A percentile compares a stretch with the other conserved stretches of the same genome.
phyloP scores from a whole-genome alignment of 2,888 invertebrate genomes.

The Scaptomyza tumidula region DNA sequence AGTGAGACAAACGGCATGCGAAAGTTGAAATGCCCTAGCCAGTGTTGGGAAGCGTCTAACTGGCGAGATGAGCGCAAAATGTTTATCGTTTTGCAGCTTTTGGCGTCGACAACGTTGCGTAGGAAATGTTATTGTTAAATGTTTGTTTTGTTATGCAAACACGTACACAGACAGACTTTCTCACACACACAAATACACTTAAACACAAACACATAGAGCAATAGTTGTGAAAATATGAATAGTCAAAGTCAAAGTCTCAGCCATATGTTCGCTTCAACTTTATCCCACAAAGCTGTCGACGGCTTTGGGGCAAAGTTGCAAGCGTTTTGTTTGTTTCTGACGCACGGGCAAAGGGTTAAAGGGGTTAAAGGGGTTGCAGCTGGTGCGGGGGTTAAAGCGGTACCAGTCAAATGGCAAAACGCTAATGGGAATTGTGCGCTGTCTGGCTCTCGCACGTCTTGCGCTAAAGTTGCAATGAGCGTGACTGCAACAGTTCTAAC shows the following conservation, averaged over 20 bases:
- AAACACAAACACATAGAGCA: not conserved
- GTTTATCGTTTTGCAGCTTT: slow-evolving; percentile 73
- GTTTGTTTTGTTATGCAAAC: slow-evolving; percentile 79
- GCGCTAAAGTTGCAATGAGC: slow-evolving; percentile 66
- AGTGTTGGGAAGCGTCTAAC: slow-evolving; percentile 27
- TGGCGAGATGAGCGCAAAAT: slow-evolving; percentile 54
- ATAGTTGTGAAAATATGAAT: slow-evolving; percentile 68
- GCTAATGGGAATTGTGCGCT: slow-evolving; percentile 77
- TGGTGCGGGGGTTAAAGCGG: too few species aligned
- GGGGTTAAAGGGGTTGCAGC: not conserved
- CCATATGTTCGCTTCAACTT: slow-evolving; percentile 73
- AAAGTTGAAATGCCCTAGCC: not conserved
- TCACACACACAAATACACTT: slow-evolving; percentile 7
- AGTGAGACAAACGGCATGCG: not conserved
- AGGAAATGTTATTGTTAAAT: slow-evolving; percentile 78
- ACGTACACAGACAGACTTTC: slow-evolving; percentile 49
- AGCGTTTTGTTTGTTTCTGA: slow-evolving; percentile 13
- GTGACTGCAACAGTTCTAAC: slow-evolving; percentile 41
- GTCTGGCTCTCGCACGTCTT: slow-evolving; percentile 64
- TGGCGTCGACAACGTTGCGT: slow-evolving; percentile 72
- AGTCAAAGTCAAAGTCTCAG: slow-evolving; percentile 72
- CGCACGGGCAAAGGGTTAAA: not conserved
- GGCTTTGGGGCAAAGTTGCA: slow-evolving; percentile 20
- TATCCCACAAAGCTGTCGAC: slow-evolving; percentile 68
- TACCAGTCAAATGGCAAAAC: slow-evolving; percentile 53